A percentile compares a stretch with the other conserved stretches of the same genome.
phyloP scores from a whole-genome alignment of 2,113 vertebrate genomes.

The Hemibagrus wyckioides region DNA sequence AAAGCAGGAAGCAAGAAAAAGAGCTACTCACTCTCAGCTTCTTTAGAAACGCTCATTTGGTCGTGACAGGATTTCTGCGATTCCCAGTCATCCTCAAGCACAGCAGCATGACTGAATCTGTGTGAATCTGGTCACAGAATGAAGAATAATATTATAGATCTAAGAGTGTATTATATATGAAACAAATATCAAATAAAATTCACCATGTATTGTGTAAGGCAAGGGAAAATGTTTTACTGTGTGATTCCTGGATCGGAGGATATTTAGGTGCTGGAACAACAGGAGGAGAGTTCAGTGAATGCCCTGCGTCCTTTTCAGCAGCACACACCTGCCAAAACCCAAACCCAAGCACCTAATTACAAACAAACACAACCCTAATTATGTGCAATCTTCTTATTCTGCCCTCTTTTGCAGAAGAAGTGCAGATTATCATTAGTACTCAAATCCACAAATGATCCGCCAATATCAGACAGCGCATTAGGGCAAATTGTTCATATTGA shows the following conservation, averaged over 20 bases:
- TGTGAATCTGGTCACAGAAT: slow-evolving; percentile 58
- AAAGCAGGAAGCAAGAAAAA: not conserved
- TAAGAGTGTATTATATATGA: not conserved
- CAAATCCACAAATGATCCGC: slow-evolving; percentile 15
- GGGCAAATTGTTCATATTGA: slow-evolving; percentile 36
- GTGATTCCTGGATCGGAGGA: slow-evolving; percentile 75
- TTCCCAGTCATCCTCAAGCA: slow-evolving; percentile 78
- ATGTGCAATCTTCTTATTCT: slow-evolving; percentile 59
- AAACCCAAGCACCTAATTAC: slow-evolving; percentile 59
- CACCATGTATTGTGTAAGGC: not conserved
- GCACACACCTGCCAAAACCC: slow-evolving; percentile 80
- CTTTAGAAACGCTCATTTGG: slow-evolving; percentile 77
- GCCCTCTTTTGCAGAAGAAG: slow-evolving; percentile 16
- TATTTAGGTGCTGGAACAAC: slow-evolving; percentile 72
- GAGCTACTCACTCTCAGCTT: slow-evolving; percentile 75
- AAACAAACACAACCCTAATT: slow-evolving; percentile 65
- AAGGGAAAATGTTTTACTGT: slow-evolving; percentile 73
- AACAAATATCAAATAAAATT: not conserved
- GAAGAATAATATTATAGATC: not conserved
- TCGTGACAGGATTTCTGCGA: slow-evolving; percentile 81
- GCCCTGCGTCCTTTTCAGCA: slow-evolving; percentile 77
- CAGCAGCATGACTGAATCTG: slow-evolving; percentile 78
- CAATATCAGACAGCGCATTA: slow-evolving; percentile 17
- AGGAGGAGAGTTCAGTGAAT: slow-evolving; percentile 66
- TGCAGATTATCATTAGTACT: slow-evolving; percentile 30